These are phyloP conservation scores for Onychomys leucogaster DNA, from an alignment of 2,797 vertebrate species.

Conservation along the genomic window DNA sequence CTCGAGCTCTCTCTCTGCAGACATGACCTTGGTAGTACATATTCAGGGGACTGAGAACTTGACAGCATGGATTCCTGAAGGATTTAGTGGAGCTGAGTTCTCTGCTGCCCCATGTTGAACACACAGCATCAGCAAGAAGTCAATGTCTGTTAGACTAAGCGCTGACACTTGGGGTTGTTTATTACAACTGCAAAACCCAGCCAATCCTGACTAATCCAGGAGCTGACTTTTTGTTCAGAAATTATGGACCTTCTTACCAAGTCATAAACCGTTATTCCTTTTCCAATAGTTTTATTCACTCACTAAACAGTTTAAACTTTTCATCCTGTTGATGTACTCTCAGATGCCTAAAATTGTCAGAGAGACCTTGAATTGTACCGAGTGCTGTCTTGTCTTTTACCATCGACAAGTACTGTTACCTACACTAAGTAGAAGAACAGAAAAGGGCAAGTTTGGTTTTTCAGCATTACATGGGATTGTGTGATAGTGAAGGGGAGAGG, in stretches of 20 bases:
- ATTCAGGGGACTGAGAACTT: neutral
- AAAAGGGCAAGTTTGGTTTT: neutral
- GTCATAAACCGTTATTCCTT: conserved; percentile 54
- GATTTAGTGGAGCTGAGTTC: neutral
- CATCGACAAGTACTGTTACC: neutral
- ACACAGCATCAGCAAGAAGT: conserved; percentile 9
- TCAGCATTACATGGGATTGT: neutral
- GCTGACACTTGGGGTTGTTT: conserved; percentile 55
- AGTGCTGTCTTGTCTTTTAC: neutral
- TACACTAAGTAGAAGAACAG: neutral
- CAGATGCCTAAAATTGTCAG: conserved; percentile 38
- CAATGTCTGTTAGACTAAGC: conserved; percentile 37
- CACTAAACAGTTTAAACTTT: conserved; percentile 26
- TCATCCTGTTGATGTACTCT: neutral
- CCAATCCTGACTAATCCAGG: conserved; percentile 59
- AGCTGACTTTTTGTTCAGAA: conserved; percentile 57
- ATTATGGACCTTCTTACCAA: conserved; percentile 52
- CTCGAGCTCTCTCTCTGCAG: neutral
- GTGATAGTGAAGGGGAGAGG: neutral
- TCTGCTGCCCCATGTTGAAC: neutral
- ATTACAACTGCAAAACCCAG: conserved; percentile 51
- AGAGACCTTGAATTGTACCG: conserved; percentile 3
- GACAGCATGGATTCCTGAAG: neutral
- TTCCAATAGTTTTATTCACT: conserved; percentile 51
- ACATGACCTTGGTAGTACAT: neutral